A percentile compares a stretch with the other conserved stretches of the same genome.
phyloP scores from a whole-genome alignment of 2,113 vertebrate species.

The Panthera uncia region DNA sequence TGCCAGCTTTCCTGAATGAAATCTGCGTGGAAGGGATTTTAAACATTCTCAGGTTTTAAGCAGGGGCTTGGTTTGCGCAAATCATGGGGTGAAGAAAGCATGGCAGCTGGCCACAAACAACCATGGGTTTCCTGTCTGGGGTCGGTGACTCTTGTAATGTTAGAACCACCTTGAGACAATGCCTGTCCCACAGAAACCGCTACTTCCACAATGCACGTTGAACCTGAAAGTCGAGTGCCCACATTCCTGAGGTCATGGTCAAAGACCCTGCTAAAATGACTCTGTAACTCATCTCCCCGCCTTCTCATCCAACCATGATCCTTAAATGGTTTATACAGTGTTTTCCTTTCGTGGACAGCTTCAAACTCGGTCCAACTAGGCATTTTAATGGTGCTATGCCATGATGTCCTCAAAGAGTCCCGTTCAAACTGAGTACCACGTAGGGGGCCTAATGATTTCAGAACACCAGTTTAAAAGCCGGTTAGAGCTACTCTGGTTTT shows the following conservation, averaged over 20 bases:
- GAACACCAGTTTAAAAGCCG: neutral
- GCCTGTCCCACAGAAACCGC: neutral
- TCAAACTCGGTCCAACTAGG: neutral
- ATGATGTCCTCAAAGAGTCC: neutral
- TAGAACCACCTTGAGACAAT: neutral
- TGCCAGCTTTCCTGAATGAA: neutral
- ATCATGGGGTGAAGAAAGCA: neutral
- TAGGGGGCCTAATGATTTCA: neutral
- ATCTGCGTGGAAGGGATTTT: neutral
- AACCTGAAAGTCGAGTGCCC: too few relatives aligned
- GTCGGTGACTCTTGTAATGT: neutral
- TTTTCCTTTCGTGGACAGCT: neutral
- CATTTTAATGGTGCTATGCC: neutral
- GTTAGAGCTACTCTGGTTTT: neutral
- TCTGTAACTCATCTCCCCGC: neutral
- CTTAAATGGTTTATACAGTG: neutral
- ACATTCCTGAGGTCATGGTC: neutral
- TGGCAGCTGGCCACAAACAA: neutral
- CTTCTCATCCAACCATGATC: neutral
- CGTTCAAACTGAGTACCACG: neutral
- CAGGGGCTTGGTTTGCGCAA: neutral
- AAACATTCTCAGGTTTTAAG: neutral
- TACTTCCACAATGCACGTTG: accelerated
- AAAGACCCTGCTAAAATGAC: neutral
- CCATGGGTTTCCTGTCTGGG: accelerated